A percentile compares a stretch with the other conserved stretches of the same genome.
Evolutionary conservation across 2,888 invertebrate species (phyloP).

Genomic region (Nematopogon swammerdamellus): DNA sequence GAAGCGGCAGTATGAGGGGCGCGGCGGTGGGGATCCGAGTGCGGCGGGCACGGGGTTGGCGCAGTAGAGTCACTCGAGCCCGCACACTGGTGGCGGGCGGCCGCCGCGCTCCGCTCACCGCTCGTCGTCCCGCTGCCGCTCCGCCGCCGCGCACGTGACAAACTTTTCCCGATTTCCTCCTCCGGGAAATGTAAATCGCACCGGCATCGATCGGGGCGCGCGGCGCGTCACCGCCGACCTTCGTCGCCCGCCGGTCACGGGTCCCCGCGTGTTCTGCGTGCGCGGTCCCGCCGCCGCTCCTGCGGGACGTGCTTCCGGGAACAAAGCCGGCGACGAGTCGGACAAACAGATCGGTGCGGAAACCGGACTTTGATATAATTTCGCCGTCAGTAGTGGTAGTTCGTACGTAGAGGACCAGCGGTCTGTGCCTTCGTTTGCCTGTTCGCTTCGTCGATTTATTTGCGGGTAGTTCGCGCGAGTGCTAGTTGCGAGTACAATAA

Average conservation of each 20-base stretch:
- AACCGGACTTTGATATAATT: not conserved
- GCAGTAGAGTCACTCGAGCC: slow-evolving; percentile 50
- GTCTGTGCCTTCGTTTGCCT: slow-evolving; percentile 36
- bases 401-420: slow-evolving; percentile 39
- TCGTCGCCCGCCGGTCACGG: slow-evolving; percentile 41
- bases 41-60: slow-evolving; percentile 18
- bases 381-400: not conserved
- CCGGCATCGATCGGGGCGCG: slow-evolving; percentile 47
- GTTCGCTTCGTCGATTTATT: not conserved
- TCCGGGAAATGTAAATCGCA: slow-evolving; percentile 54
- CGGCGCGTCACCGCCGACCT: slow-evolving; percentile 39
- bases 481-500: slow-evolving; percentile 16
- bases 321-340: not conserved
- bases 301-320: not conserved
- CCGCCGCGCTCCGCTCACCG: slow-evolving; percentile 47
- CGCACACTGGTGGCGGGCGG: slow-evolving; percentile 51
- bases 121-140: slow-evolving; percentile 24
- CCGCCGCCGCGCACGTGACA: slow-evolving; percentile 48
- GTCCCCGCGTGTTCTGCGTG: slow-evolving; percentile 14
- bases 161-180: slow-evolving; percentile 51
- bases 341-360: not conserved
- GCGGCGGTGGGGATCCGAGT: slow-evolving; percentile 14
- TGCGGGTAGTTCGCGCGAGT: not conserved
- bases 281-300: not conserved
- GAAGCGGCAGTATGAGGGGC: slow-evolving; percentile 8